These are phyloP conservation scores for Rynchops niger DNA, from an alignment of 2,113 vertebrate genomes.

Conservation along the genomic window DNA sequence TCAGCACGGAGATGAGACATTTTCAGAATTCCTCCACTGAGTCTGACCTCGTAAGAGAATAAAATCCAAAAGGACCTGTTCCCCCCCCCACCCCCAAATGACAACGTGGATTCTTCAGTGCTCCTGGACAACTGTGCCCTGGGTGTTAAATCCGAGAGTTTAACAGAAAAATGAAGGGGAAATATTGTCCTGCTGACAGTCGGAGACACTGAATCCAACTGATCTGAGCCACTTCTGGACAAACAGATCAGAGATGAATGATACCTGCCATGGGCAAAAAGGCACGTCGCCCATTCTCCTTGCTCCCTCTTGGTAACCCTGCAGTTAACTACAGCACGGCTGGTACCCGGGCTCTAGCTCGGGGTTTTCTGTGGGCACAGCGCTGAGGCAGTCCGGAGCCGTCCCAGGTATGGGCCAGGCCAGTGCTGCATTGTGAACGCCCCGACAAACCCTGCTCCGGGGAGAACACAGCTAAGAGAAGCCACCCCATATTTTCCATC, in stretches of 20 bases:
- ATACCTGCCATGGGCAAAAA: background rate
- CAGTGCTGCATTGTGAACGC: background rate
- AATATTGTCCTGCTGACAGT: background rate
- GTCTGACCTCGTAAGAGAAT: background rate
- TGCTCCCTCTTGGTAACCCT: background rate
- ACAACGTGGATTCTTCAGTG: background rate
- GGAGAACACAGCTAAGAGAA: background rate
- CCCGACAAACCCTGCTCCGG: background rate
- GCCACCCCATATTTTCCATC: background rate
- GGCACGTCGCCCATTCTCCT: background rate
- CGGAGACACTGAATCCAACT: background rate
- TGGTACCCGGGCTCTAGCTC: background rate
- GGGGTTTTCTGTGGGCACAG: background rate
- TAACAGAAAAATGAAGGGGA: background rate
- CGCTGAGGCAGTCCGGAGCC: background rate
- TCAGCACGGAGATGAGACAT: conserved; percentile 14
- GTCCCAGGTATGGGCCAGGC: background rate
- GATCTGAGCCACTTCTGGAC: background rate
- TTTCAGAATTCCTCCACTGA: conserved; percentile 21
- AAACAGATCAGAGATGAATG: background rate
- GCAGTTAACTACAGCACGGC: background rate
- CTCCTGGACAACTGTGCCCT: background rate
- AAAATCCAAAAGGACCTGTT: background rate
- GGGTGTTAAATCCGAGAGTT: background rate
- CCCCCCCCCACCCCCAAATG: rapidly evolving